Evolutionary conservation across 2,113 vertebrate species (phyloP).

Genomic region (Hassar affinis): DNA sequence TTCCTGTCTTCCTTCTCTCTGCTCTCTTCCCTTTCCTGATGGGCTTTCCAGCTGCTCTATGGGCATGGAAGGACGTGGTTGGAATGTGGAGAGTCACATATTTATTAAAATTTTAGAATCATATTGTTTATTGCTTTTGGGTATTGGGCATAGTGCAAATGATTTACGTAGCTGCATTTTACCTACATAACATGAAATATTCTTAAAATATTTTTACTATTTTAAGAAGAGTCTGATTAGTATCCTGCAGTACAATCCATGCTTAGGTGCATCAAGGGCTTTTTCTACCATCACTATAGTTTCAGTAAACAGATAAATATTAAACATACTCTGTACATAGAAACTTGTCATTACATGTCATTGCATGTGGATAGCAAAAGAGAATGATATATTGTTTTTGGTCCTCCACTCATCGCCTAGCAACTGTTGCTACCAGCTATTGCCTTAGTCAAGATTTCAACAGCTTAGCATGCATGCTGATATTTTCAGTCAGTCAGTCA

Average conservation of each 20-base stretch:
- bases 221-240: conserved; percentile 29
- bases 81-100: conserved; percentile 25
- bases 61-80: conserved; percentile 23
- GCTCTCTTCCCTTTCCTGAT: conserved; percentile 49
- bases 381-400: not conserved
- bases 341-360: not conserved
- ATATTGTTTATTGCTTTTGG: too few relatives aligned
- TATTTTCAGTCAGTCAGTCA: too few relatives aligned
- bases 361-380: not conserved
- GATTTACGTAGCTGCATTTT: not conserved
- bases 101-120: not conserved
- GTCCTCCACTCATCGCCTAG: not conserved
- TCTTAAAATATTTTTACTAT: too few relatives aligned
- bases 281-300: not conserved
- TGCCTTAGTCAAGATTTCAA: not conserved
- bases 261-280: not conserved
- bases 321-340: not conserved
- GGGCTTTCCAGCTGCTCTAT: conserved; percentile 43
- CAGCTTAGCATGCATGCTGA: not conserved
- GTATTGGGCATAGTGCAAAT: not conserved
- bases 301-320: not conserved
- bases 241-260: not conserved
- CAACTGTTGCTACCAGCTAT: not conserved
- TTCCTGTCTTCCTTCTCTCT: conserved; percentile 38
- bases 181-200: not conserved